Percentiles rank a stretch among this genome's conserved stretches.
These are phyloP conservation scores for Paratilapia polleni DNA, from an alignment of 2,113 vertebrate species.

Conservation along the genomic window DNA sequence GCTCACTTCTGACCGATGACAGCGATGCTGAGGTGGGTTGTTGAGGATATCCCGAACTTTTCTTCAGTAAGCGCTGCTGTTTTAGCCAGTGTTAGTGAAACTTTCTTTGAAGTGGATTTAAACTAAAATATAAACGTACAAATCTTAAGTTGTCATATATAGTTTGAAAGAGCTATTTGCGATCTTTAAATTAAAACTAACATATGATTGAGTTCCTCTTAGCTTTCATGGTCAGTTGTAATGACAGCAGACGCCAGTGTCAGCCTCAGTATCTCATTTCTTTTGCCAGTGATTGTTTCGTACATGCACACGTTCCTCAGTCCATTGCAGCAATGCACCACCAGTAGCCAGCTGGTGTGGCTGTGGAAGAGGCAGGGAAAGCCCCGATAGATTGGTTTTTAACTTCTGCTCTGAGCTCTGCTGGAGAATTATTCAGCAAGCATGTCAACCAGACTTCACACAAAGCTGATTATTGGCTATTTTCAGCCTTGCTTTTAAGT, in stretches of 20 bases:
- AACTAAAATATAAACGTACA: too few species aligned
- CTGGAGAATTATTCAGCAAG: slow-evolving; percentile 32
- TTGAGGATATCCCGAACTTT: too few species aligned
- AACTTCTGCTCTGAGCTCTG: slow-evolving; percentile 18
- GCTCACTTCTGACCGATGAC: too few species aligned
- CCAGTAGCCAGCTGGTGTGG: not conserved
- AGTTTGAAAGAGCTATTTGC: too few species aligned
- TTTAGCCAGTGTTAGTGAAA: too few species aligned
- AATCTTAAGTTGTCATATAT: too few species aligned
- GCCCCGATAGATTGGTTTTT: not conserved
- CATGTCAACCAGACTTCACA: slow-evolving; percentile 38
- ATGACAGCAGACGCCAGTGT: not conserved
- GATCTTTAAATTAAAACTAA: too few species aligned
- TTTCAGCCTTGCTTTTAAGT: slow-evolving; percentile 61
- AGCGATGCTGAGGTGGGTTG: too few species aligned
- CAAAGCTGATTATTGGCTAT: slow-evolving; percentile 71
- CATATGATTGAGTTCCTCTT: too few species aligned
- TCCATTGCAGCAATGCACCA: not conserved
- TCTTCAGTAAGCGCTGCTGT: too few species aligned
- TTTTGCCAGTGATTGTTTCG: not conserved
- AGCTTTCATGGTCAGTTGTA: not conserved
- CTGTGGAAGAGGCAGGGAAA: not conserved
- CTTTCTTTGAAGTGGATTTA: too few species aligned
- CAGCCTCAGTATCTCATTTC: not conserved
- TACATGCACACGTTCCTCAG: not conserved